phyloP scores from a whole-genome alignment of 2,797 vertebrate genomes.

The Ibycter americanus region DNA sequence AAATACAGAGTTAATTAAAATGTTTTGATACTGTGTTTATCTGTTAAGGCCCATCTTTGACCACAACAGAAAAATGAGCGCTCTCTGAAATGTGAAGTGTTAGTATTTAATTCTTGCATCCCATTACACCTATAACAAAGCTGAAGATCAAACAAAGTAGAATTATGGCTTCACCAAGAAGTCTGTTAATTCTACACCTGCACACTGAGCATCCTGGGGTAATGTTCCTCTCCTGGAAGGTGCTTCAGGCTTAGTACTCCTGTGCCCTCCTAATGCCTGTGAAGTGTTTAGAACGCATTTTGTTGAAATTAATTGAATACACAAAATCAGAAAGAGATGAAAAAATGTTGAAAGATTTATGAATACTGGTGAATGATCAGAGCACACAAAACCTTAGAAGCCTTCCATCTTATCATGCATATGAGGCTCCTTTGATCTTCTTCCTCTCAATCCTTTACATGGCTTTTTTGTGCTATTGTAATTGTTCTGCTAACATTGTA shows the following conservation, averaged over 20 bases:
- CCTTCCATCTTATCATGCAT: slow-evolving; percentile 69
- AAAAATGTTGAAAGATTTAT: slow-evolving; percentile 72
- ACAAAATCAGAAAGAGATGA: slow-evolving; percentile 72
- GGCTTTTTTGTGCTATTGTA: slow-evolving; percentile 66
- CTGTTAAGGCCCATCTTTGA: not conserved
- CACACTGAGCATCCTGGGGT: not conserved
- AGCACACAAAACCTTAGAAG: slow-evolving; percentile 71
- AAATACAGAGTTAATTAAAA: not conserved
- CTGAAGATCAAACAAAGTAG: not conserved
- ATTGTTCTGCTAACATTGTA: slow-evolving; percentile 68
- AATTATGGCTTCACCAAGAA: not conserved
- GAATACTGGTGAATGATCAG: slow-evolving; percentile 72
- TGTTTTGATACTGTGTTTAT: not conserved
- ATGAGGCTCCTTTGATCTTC: slow-evolving; percentile 71
- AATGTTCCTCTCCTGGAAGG: not conserved
- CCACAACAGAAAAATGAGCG: not conserved
- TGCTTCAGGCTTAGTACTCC: not conserved
- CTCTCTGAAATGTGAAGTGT: not conserved
- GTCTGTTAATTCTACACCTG: not conserved
- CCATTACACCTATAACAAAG: not conserved
- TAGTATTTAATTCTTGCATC: not conserved
- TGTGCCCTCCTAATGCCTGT: not conserved
- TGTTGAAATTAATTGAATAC: slow-evolving; percentile 72
- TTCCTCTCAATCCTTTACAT: slow-evolving; percentile 58
- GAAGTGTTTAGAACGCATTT: slow-evolving; percentile 45